A percentile compares a stretch with the other conserved stretches of the same genome.
Evolutionary conservation across 2,888 invertebrate species (phyloP).

Genomic region (Phrixothrix hirtus): DNA sequence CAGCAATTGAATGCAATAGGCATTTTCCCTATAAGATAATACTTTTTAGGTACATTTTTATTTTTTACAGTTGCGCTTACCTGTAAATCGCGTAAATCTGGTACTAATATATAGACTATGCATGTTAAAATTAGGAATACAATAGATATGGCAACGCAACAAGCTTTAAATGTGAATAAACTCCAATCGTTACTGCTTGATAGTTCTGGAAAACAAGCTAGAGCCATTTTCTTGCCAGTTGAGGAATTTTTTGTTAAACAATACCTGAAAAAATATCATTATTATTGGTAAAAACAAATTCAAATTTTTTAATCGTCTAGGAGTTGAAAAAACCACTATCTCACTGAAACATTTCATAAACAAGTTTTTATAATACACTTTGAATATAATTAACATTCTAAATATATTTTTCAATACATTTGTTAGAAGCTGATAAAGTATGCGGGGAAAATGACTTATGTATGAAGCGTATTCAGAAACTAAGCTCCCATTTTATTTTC

Average conservation of each 20-base stretch:
- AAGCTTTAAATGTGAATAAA: conserved; percentile 38
- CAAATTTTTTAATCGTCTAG: no score
- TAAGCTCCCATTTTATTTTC: no score
- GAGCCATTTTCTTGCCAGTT: conserved; percentile 38
- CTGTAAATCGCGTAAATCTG: conserved; percentile 63
- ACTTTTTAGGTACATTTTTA: background rate
- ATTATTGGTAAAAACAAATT: no score
- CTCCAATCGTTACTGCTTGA: no score
- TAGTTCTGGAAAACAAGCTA: conserved; percentile 49
- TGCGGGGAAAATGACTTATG: no score
- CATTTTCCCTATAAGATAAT: conserved; percentile 64
- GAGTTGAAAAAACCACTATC: no score
- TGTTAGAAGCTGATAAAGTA: no score
- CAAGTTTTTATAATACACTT: background rate
- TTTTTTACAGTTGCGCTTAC: conserved; percentile 38
- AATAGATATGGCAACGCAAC: conserved; percentile 48
- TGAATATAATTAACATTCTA: background rate
- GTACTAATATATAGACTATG: conserved; percentile 63
- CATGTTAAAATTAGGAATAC: conserved; percentile 64
- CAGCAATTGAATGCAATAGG: conserved; percentile 64
- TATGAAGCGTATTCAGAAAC: no score
- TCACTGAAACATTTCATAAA: no score
- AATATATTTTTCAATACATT: background rate
- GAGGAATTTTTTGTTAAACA: conserved; percentile 41
- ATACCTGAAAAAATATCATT: conserved; percentile 44